A percentile compares a stretch with the other conserved stretches of the same genome.
Evolutionary conservation across 2,888 invertebrate genomes (phyloP).

Genomic region (Deilephila porcellus): DNA sequence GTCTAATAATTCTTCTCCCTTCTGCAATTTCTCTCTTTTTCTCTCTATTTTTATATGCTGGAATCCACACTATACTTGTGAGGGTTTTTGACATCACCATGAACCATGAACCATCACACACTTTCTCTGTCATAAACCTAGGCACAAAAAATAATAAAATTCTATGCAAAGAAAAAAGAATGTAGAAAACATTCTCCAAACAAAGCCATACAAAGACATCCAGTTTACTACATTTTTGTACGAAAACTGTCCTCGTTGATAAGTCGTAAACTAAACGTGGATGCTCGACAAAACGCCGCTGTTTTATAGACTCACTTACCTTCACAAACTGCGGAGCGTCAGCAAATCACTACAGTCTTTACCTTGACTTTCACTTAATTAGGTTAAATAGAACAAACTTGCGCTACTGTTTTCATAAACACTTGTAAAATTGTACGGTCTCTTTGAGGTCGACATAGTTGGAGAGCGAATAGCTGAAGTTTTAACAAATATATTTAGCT

Average conservation of each 20-base stretch:
- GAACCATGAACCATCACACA: too few relatives aligned
- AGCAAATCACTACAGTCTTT: not conserved
- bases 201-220: not conserved
- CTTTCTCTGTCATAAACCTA: too few relatives aligned
- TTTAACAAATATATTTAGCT: too few relatives aligned
- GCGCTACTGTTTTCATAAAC: too few relatives aligned
- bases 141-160: not conserved
- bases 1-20: too few relatives aligned
- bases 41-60: too few relatives aligned
- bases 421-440: too few relatives aligned
- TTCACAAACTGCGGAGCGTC: not conserved
- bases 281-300: not conserved
- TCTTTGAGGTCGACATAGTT: too few relatives aligned
- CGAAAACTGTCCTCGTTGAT: not conserved
- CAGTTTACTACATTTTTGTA: not conserved
- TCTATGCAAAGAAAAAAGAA: not conserved
- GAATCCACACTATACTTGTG: too few relatives aligned
- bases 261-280: constrained; percentile 1
- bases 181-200: not conserved
- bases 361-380: not conserved
- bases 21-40: too few relatives aligned
- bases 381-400: not conserved
- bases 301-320: constrained; percentile 9
- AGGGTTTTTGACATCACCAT: too few relatives aligned
- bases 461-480: too few relatives aligned